A percentile compares a stretch with the other conserved stretches of the same genome.
Evolutionary conservation across 2,113 vertebrate species (phyloP).

Genomic region (Notothenia coriiceps): DNA sequence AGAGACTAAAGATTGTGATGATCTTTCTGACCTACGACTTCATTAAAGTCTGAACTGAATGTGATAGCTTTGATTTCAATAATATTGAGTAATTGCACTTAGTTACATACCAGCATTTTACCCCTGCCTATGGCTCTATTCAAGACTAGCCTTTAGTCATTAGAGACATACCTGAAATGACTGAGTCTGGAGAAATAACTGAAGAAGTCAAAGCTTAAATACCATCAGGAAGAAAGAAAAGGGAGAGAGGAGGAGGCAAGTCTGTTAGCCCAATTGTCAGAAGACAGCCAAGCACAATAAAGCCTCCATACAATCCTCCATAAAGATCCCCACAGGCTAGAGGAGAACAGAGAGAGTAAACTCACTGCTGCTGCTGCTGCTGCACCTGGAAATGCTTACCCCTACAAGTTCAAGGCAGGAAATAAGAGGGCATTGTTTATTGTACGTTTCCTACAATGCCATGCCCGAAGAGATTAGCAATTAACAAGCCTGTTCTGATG

Average conservation of each 20-base stretch:
- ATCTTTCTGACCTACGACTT: no score
- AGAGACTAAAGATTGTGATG: no score
- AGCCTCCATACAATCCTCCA: slow-evolving; percentile 32
- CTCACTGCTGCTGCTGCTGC: slow-evolving; percentile 24
- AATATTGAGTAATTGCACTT: background rate
- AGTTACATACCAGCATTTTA: background rate
- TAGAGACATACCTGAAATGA: background rate
- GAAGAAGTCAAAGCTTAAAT: background rate
- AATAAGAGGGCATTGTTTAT: slow-evolving; percentile 77
- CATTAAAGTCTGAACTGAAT: no score
- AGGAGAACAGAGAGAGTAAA: slow-evolving; percentile 11
- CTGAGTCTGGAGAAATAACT: background rate
- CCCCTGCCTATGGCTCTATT: background rate
- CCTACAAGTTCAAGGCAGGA: slow-evolving; percentile 52
- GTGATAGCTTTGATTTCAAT: no score
- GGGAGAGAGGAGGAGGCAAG: background rate
- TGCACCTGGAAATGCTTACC: slow-evolving; percentile 79
- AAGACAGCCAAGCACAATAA: slow-evolving; percentile 61
- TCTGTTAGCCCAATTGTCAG: slow-evolving; percentile 27
- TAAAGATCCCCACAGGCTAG: slow-evolving; percentile 37
- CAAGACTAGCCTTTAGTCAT: background rate
- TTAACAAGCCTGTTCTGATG: slow-evolving; percentile 55
- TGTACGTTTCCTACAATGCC: slow-evolving; percentile 57
- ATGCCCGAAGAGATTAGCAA: slow-evolving; percentile 63
- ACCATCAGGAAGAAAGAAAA: background rate